Evolutionary conservation across 2,888 invertebrate species (phyloP), one percentile per base, ranked within the genome.

Genomic region (Melikaiella ostensackeni): DNA sequence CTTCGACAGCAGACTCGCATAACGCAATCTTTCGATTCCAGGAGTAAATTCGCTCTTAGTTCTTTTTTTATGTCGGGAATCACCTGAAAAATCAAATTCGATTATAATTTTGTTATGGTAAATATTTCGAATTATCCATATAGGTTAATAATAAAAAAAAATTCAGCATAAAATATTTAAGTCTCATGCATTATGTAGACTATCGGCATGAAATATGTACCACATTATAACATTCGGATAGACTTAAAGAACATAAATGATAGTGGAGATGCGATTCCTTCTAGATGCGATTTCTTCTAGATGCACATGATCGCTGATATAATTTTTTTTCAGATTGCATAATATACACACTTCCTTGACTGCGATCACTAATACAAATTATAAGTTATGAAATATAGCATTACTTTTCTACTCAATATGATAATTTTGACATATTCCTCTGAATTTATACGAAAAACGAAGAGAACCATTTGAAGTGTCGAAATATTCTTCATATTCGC

Each of bases 51-150:
- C 0, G 95, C 93, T 77, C 95, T 94, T 19, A 99, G 92, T 91
- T 99, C 99, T 83, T 96, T 95, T 79, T 95, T 93, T 83, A 99
- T 92, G 88, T 97, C 96, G 0, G 98, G 98, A 88, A 97, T 94
- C 16, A 93, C 66, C 66, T 66, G 66, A 19, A 66, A 66, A 66
- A 42, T 46, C 16, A 16, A 66, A 66, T 27, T 66, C 11, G 27
- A 46, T 66, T 19, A 42, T 16, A 42, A 42, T 16, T 42, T 42
- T 42, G 4, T 42, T 42, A 16, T 11, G 11, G 38, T 38, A 3
- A 38, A 66, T n/a, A 16, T 27, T 21, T 24, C 27, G 16, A 0
- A 38, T 24, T 24, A 27, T 3, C 8, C 11, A 27, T 19, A 50
- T 2, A 5, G n/a, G n/a, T 9, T 9, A 50, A 38, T 38, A 13